These are phyloP conservation scores for Ceratitis capitata DNA, from an alignment of 1,140 invertebrate species.

Conservation along the genomic window DNA sequence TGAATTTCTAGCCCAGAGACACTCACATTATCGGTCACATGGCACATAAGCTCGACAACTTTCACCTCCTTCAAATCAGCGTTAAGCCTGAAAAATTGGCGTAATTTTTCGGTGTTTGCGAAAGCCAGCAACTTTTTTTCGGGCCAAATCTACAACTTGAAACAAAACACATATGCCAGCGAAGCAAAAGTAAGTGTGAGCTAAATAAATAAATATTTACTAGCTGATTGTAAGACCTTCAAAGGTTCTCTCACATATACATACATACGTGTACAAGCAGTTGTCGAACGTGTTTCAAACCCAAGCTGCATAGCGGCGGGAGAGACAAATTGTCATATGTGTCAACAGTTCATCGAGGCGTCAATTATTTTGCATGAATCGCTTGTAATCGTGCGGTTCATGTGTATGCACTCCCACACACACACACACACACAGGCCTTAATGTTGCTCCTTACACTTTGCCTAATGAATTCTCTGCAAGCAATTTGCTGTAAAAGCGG, in stretches of 20 bases:
- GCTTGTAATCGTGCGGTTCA: neutral
- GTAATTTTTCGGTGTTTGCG: constrained; percentile 22
- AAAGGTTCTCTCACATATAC: neutral
- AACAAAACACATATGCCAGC: neutral
- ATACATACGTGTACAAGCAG: neutral
- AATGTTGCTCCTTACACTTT: constrained; percentile 47
- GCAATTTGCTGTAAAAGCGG: constrained; percentile 16
- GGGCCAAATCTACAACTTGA: neutral
- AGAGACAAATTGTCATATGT: constrained; percentile 64
- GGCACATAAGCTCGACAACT: neutral
- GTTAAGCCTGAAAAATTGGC: neutral
- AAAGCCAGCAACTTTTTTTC: neutral
- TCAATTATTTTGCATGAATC: constrained; percentile 65
- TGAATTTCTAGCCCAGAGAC: neutral
- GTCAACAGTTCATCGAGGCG: constrained; percentile 65
- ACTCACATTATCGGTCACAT: too few species aligned
- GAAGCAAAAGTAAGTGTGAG: neutral
- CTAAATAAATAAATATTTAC: constrained; percentile 3
- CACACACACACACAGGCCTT: neutral
- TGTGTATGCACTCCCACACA: neutral
- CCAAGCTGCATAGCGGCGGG: neutral
- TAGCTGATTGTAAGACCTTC: neutral
- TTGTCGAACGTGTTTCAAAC: too few species aligned
- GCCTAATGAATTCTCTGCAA: constrained; percentile 64
- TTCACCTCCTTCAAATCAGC: neutral